Conservation (phyloP, 1,140 invertebrate species). For the Pseudomyrmex pallidus region DNA sequence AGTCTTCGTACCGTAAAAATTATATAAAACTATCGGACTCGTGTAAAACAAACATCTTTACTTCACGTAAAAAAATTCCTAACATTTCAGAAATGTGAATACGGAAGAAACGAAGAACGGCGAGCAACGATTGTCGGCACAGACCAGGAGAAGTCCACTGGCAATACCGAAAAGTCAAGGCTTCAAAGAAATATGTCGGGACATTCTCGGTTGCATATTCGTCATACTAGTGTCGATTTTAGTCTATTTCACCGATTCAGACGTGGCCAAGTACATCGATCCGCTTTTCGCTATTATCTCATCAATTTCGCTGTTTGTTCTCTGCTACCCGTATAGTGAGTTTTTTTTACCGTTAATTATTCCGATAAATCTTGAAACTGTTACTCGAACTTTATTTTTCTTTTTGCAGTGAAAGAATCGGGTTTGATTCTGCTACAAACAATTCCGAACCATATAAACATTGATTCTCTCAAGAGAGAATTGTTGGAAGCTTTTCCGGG, state of each 20-base stretch:
- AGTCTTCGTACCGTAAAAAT: too few relatives aligned
- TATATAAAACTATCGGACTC: too few relatives aligned
- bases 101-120: slow-evolving; percentile 83
- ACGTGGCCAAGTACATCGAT: slow-evolving; percentile 90
- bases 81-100: slow-evolving; percentile 81
- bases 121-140: slow-evolving; percentile 83
- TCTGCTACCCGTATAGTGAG: slow-evolving; percentile 91
- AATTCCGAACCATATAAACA: slow-evolving; percentile 92
- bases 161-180: slow-evolving; percentile 82
- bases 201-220: slow-evolving; percentile 88
- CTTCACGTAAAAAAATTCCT: slow-evolving; percentile 1
- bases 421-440: slow-evolving; percentile 92
- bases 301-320: slow-evolving; percentile 86
- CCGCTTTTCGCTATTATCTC: slow-evolving; percentile 89
- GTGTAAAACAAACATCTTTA: too few relatives aligned
- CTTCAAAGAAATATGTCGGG: slow-evolving; percentile 87
- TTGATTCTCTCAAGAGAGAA: slow-evolving; percentile 88
- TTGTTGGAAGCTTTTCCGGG: slow-evolving; percentile 90
- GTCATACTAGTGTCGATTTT: slow-evolving; percentile 89
- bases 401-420: slow-evolving; percentile 90
- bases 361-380: not conserved
- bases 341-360: not conserved
- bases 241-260: slow-evolving; percentile 87
- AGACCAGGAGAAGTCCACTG: slow-evolving; percentile 79
- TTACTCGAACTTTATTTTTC: not conserved